phyloP scores from a whole-genome alignment of 1,140 invertebrate species.

The Lordiphosa stackelbergi region DNA sequence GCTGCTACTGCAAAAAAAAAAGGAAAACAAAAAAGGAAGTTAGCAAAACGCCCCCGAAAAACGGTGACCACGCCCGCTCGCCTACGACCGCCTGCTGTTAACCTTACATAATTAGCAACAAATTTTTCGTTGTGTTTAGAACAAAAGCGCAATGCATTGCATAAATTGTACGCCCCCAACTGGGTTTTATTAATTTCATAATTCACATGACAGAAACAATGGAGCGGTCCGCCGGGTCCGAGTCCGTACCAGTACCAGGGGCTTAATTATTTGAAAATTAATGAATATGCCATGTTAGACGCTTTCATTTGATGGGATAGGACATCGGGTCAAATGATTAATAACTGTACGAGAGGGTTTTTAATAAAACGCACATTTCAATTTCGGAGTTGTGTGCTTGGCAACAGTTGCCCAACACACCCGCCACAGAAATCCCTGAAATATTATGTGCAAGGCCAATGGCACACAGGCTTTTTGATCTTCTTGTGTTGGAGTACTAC shows the following conservation, averaged over 20 bases:
- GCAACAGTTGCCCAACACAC: conserved; percentile 1
- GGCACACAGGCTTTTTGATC: conserved; percentile 38
- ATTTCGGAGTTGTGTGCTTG: conserved; percentile 1
- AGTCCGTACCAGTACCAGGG: conserved; percentile 15
- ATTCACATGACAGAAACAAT: conserved; percentile 50
- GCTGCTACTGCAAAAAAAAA: conserved; percentile 5
- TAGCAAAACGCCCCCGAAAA: conserved; percentile 24
- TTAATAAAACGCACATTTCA: conserved; percentile 4
- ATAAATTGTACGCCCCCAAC: conserved; percentile 32
- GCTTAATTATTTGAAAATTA: conserved; percentile 75
- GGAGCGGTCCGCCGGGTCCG: neutral
- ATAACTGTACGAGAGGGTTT: conserved; percentile 19
- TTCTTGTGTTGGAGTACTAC: conserved; percentile 6
- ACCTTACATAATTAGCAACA: conserved; percentile 70
- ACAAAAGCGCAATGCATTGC: conserved; percentile 66
- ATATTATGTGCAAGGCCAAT: conserved; percentile 29
- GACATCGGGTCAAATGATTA: conserved; percentile 57
- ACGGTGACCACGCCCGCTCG: conserved; percentile 26
- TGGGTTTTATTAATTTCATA: conserved; percentile 69
- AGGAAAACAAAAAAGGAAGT: conserved; percentile 6
- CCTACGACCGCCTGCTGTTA: conserved; percentile 34
- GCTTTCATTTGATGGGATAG: conserved; percentile 43
- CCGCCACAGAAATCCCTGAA: conserved; percentile 33
- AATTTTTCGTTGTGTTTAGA: conserved; percentile 66
- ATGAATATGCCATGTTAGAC: conserved; percentile 67